Percentiles rank a stretch among this genome's conserved stretches.
These are phyloP conservation scores for Celastrina argiolus DNA, from an alignment of 2,888 invertebrate species.

Conservation along the genomic window DNA sequence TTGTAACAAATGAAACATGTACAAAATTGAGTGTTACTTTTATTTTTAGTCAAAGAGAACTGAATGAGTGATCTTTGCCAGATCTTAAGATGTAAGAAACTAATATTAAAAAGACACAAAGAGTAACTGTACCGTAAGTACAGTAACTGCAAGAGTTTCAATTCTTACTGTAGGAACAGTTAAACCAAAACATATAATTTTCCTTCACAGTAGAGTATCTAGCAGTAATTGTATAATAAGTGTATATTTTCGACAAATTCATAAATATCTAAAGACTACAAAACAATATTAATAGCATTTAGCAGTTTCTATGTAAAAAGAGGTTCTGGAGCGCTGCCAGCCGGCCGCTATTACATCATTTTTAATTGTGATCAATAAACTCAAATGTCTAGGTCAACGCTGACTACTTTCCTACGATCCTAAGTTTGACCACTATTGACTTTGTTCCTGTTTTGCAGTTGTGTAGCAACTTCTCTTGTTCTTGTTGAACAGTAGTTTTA, in stretches of 20 bases:
- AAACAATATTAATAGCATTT: slow-evolving; percentile 18
- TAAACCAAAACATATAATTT: no score
- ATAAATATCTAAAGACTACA: slow-evolving; percentile 4
- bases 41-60: not conserved
- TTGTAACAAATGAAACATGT: not conserved
- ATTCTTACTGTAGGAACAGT: no score
- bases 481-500: no score
- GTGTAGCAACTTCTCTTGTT: no score
- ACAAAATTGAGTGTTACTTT: not conserved
- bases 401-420: not conserved
- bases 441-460: not conserved
- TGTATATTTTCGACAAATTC: not conserved
- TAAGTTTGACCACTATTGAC: not conserved
- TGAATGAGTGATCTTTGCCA: not conserved
- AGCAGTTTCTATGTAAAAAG: slow-evolving; percentile 21
- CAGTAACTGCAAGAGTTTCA: no score
- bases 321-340: slow-evolving; percentile 13
- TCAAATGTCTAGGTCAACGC: not conserved
- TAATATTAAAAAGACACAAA: not conserved
- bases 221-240: not conserved
- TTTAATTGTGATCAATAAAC: slow-evolving; percentile 20
- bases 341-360: slow-evolving; percentile 8
- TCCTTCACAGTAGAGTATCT: no score
- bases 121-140: no score
- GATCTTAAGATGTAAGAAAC: not conserved